Percentiles rank a stretch among this genome's conserved stretches.
Conservation (phyloP, 2,113 vertebrate genomes). For the Anguilla rostrata region DNA sequence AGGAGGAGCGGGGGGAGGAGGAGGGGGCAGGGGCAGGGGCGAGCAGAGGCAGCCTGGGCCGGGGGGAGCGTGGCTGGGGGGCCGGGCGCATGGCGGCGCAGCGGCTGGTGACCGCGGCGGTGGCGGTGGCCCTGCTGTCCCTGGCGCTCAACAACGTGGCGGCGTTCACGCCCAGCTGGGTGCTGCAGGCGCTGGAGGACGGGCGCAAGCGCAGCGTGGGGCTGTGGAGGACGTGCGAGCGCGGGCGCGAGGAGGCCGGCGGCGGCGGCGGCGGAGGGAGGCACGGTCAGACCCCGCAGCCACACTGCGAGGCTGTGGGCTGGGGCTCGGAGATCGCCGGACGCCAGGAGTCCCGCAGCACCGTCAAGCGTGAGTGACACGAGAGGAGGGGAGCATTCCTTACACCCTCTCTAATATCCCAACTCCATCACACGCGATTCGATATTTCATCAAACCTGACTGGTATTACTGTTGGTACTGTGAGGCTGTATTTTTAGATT, state of each 20-base stretch:
- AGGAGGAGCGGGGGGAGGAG: conserved; percentile 49
- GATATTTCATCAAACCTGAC: neutral
- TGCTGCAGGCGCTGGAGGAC: conserved; percentile 86
- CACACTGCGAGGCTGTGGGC: conserved; percentile 79
- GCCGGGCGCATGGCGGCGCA: conserved; percentile 82
- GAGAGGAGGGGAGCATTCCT: neutral
- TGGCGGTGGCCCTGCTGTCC: conserved; percentile 88
- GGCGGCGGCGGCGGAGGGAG: conserved; percentile 48
- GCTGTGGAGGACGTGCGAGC: conserved; percentile 90
- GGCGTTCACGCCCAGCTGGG: conserved; percentile 93
- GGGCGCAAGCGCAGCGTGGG: conserved; percentile 91
- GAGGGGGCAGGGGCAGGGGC: conserved; percentile 39
- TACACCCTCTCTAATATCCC: neutral
- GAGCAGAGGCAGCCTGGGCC: neutral
- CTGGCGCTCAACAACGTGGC: conserved; percentile 91
- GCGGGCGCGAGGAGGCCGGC: conserved; percentile 60
- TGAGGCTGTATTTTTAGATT: neutral
- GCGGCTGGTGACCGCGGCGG: conserved; percentile 89
- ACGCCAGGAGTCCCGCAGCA: conserved; percentile 91
- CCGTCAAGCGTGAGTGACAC: conserved; percentile 91
- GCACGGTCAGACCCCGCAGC: conserved; percentile 62
- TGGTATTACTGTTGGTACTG: neutral
- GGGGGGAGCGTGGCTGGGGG: neutral
- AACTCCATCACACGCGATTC: neutral
- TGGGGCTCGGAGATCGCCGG: conserved; percentile 91